Evolutionary conservation across 2,113 vertebrate genomes (phyloP), one percentile per base, ranked within the genome.

Genomic region (Bagarius yarrelli): DNA sequence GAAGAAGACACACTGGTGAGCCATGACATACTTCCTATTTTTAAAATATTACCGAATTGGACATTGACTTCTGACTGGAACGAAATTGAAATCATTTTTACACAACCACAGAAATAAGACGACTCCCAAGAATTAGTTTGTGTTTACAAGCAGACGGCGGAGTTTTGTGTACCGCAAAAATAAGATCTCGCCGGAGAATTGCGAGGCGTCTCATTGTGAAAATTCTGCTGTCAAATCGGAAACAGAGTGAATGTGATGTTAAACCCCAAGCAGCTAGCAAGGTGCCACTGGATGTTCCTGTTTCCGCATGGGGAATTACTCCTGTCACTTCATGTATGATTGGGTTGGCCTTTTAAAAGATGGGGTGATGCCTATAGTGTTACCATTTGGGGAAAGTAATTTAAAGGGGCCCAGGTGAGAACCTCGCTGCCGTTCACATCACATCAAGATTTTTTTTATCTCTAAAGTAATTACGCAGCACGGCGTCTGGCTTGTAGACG

Each of bases 251-350:
- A 56, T 60, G 59, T 69, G 75, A 60, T 78, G 55, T 55, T 76
- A 36, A 64, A 79, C 69, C 60, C 44, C 53, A n/a, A 66, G 79
- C 73, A 78, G 66, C 57, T 66, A 57, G 59, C 61, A 21, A 80
- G 40, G 23, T 23, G 47, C 73, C 23, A 32, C 76, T 60, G 61
- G 72, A 69, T 56, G 36, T 32, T 66, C 40, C 19, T 14, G 19
- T 53, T 32, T 44, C 67, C 12, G 60, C 63, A 69, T 27, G 25
- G 63, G 79, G 73, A 80, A 85, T 77, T 83, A 67, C 84, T 71
- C 77, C 60, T 80, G 81, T 83, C 78, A 77, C 56, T 80, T 66
- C 61, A 52, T 78, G 55, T 59, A 80, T 83, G 78, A 85, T 71
- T 85, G 81, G 75, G 32, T 56, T 80, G 77, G 56, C 77, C 77